A percentile compares a stretch with the other conserved stretches of the same genome.
phyloP scores from a whole-genome alignment of 92 coral and sea anemone species.

The Heteractis magnifica region DNA sequence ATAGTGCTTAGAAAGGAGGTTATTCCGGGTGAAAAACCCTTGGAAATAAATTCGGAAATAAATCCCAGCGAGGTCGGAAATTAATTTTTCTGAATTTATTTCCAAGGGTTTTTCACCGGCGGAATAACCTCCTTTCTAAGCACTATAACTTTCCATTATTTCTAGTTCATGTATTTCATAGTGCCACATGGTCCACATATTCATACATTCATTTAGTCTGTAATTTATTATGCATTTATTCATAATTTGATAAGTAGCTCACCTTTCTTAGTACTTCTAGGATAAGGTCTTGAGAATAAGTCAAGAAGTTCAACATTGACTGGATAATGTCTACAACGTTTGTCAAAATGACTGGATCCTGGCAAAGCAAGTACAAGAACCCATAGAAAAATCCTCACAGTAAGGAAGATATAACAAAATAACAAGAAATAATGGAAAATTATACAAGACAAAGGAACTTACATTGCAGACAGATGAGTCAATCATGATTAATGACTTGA shows the following conservation, averaged over 20 bases:
- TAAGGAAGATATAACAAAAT: neutral
- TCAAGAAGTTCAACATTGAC: slow-evolving; percentile 70
- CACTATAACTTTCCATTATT: too few species aligned
- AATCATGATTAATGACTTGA: slow-evolving; percentile 51
- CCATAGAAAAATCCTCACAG: neutral
- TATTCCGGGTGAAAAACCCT: too few species aligned
- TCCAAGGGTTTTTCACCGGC: too few species aligned
- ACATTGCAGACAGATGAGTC: slow-evolving; percentile 37
- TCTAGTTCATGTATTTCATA: too few species aligned
- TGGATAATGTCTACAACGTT: slow-evolving; percentile 66
- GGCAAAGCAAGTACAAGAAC: slow-evolving; percentile 2
- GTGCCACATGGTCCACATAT: too few species aligned
- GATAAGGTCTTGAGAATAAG: slow-evolving; percentile 60
- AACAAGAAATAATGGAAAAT: neutral
- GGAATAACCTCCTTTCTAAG: too few species aligned
- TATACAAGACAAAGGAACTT: neutral
- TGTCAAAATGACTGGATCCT: slow-evolving; percentile 70
- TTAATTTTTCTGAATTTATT: too few species aligned
- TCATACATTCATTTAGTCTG: neutral
- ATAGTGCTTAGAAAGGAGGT: too few species aligned
- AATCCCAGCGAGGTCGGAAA: too few species aligned
- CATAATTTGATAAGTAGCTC: neutral
- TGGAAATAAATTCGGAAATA: too few species aligned
- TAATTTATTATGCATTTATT: too few species aligned
- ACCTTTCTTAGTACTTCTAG: slow-evolving; percentile 79